Base-by-base conservation (phyloP, 2,113 vertebrate genomes). In the Caranx ignobilis region DNA sequence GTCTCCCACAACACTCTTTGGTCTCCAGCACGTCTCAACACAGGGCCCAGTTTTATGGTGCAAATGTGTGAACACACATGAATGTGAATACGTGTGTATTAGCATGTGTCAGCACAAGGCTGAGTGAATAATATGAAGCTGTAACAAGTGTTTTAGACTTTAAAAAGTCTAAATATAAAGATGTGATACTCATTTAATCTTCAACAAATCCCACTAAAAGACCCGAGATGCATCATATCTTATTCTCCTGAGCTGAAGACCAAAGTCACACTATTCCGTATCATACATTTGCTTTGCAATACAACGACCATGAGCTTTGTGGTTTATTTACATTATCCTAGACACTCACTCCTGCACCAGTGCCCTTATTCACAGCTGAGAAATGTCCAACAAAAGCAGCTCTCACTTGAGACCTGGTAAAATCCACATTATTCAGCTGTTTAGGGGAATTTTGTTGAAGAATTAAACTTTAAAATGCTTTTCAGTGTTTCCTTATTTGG, bases 1-100 rank as follows among this genome's bases (percentile, higher is more conserved):
- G 68, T 71, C 77, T 81, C 83, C 86, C 76, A 74, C 84, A 84
- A 75, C 84, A 82, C 62, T 19, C 71, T 73, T 71, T 82, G 74
- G 72, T 77, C 76, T 88, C 61, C 65, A n/a, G 13, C 48, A 80
- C 84, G 74, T 32, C 74, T 78, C 73, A 35, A 79, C 37, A 63
- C 68, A 80, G 76, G 61, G 45, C 37, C 37, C 50, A 34, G 41
- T 77, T 86, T 81, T 66, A 84, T 26, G 8, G 77, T 2, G 34
- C 48, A 35, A 15, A 37, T 11, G 57, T 73, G 76, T 71, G 13
- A 66, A 83, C 15, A 52, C 0, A 56, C 61, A 43, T 71, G 70
- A 68, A 77, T 48, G 76, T 65, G 71, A 82, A 83, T 43, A 32
- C 35, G 19, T 15, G 65, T 0, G 3, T 19, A 61, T 81, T 55